phyloP scores from a whole-genome alignment of 2,888 invertebrate genomes.

The Cerceris ruficornis region DNA sequence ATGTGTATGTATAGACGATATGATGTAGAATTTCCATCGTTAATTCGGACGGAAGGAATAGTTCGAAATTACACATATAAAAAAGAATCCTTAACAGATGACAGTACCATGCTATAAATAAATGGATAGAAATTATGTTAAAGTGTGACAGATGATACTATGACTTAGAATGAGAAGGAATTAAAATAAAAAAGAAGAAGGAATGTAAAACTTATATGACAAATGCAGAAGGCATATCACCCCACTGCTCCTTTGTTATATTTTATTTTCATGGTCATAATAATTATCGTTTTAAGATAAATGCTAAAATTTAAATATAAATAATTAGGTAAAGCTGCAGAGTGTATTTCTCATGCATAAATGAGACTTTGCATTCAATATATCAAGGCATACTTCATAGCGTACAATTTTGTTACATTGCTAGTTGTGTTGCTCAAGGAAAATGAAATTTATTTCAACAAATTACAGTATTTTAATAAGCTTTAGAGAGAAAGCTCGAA shows the following conservation, averaged over 20 bases:
- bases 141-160: background rate
- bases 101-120: too few species aligned
- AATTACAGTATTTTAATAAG: constrained; percentile 22
- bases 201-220: background rate
- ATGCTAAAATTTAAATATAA: background rate
- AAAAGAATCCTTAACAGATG: too few species aligned
- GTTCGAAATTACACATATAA: too few species aligned
- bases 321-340: constrained; percentile 20
- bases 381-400: constrained; percentile 18
- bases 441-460: constrained; percentile 26
- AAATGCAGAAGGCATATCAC: background rate
- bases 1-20: background rate
- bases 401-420: constrained; percentile 16
- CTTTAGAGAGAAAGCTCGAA: constrained; percentile 25
- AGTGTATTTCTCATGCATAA: constrained; percentile 42
- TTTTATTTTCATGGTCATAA: background rate
- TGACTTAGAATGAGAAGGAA: background rate
- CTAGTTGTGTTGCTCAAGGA: constrained; percentile 19
- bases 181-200: background rate
- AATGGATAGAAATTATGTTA: too few species aligned
- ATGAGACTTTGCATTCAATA: constrained; percentile 21
- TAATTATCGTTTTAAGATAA: background rate
- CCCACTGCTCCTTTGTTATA: background rate
- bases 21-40: background rate
- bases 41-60: too few species aligned